Evolutionary conservation across 1,140 invertebrate species (phyloP).

Genomic region (Ectropis grisescens): DNA sequence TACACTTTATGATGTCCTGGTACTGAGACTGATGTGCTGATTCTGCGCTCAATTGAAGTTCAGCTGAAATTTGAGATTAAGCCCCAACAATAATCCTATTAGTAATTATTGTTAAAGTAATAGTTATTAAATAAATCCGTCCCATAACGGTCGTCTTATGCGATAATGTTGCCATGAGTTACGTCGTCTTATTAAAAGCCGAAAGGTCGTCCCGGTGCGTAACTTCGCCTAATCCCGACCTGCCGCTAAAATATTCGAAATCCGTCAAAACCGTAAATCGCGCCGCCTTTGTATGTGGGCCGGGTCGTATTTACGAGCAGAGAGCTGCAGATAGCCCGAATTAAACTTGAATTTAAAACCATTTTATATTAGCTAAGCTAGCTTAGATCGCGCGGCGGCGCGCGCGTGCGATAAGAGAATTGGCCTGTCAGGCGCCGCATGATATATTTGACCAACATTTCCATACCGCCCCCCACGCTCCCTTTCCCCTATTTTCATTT

Average conservation of each 20-base stretch:
- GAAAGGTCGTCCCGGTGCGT: no score
- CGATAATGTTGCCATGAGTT: no score
- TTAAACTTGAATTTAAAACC: conserved; percentile 69
- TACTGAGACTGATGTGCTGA: conserved; percentile 47
- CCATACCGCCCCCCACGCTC: conserved; percentile 73
- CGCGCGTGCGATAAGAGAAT: conserved; percentile 83
- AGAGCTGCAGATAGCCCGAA: conserved; percentile 59
- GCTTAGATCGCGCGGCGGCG: conserved; percentile 58
- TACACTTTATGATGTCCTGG: conserved; percentile 64
- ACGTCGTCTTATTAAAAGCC: conserved; percentile 34
- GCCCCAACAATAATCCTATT: no score
- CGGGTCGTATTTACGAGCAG: conserved; percentile 40
- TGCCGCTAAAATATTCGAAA: conserved; percentile 50
- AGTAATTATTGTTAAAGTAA: no score
- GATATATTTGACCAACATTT: conserved; percentile 91
- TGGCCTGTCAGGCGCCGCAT: conserved; percentile 86
- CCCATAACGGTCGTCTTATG: no score
- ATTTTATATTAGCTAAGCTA: conserved; percentile 70
- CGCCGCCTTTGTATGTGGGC: conserved; percentile 42
- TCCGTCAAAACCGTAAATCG: conserved; percentile 62
- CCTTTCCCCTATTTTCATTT: conserved; percentile 63
- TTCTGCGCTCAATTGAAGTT: conserved; percentile 18
- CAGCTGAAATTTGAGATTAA: no score
- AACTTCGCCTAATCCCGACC: conserved; percentile 36
- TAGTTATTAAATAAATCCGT: no score